phyloP scores from a whole-genome alignment of 1,140 invertebrate genomes.

The Lepidurus arcticus region DNA sequence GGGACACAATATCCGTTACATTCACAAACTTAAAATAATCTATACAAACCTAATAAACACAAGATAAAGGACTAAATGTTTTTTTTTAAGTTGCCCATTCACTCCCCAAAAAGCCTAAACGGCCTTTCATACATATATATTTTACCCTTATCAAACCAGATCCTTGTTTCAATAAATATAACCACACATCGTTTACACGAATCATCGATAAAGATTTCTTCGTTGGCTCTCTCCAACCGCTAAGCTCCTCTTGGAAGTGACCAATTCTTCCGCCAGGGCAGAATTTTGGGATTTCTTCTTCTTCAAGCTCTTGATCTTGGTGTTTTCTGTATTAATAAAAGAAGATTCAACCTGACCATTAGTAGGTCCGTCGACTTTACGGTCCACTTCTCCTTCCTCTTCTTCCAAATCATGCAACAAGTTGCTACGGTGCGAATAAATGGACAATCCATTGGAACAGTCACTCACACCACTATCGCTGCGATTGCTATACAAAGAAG shows the following conservation, averaged over 20 bases:
- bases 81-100: background rate
- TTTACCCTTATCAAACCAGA: background rate
- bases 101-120: background rate
- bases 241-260: background rate
- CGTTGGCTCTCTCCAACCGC: background rate
- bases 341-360: background rate
- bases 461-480: constrained; percentile 58
- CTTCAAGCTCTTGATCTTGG: constrained; percentile 18
- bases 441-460: constrained; percentile 44
- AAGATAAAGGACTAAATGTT: background rate
- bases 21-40: background rate
- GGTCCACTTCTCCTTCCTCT: constrained; percentile 10
- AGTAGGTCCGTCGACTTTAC: background rate
- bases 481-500: constrained; percentile 50
- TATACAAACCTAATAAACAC: background rate
- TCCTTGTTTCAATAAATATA: background rate
- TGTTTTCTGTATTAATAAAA: constrained; percentile 16
- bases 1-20: background rate
- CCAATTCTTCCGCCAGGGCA: background rate
- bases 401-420: constrained; percentile 6
- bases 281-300: constrained; percentile 13
- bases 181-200: background rate
- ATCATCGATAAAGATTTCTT: constrained; percentile 6
- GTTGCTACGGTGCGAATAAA: constrained; percentile 13
- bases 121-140: background rate